Evolutionary conservation across 2,113 vertebrate species (phyloP).

Genomic region (Carassius gibelio): DNA sequence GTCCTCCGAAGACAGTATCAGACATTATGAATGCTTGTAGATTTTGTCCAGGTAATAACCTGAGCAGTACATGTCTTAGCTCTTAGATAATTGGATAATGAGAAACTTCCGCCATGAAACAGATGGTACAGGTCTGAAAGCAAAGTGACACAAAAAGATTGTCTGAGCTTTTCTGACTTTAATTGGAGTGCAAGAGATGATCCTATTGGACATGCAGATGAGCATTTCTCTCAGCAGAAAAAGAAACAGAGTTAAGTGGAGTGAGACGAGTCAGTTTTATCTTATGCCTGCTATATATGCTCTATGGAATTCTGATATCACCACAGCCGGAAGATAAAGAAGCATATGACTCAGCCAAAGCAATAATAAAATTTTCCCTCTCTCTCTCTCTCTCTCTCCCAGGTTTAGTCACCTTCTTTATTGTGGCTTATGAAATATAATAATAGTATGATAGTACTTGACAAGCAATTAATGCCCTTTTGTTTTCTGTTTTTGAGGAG

Average conservation of each 20-base stretch:
- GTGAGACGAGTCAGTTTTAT: constrained; percentile 36
- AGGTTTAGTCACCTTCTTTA: background rate
- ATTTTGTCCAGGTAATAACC: background rate
- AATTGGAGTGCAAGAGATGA: constrained; percentile 27
- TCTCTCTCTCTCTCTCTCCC: background rate
- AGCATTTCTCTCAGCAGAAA: constrained; percentile 25
- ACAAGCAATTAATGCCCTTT: background rate
- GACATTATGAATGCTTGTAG: constrained; percentile 7
- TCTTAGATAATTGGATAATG: constrained; percentile 7
- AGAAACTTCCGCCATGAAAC: constrained; percentile 2
- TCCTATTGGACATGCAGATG: constrained; percentile 36
- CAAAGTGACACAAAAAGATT: background rate
- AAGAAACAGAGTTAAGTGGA: constrained; percentile 6
- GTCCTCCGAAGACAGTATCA: background rate
- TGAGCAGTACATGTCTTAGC: constrained; percentile 8
- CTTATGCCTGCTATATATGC: background rate
- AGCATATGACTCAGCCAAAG: constrained; percentile 6
- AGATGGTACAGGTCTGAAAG: background rate
- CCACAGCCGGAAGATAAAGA: constrained; percentile 3
- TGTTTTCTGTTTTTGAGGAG: background rate
- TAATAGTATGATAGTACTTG: background rate
- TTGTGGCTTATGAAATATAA: background rate
- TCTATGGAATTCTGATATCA: constrained; percentile 12
- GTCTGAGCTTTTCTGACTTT: constrained; percentile 9
- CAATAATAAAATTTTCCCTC: background rate